Base-by-base conservation (phyloP, 2,888 invertebrate species). In the Eilema griseolum region DNA sequence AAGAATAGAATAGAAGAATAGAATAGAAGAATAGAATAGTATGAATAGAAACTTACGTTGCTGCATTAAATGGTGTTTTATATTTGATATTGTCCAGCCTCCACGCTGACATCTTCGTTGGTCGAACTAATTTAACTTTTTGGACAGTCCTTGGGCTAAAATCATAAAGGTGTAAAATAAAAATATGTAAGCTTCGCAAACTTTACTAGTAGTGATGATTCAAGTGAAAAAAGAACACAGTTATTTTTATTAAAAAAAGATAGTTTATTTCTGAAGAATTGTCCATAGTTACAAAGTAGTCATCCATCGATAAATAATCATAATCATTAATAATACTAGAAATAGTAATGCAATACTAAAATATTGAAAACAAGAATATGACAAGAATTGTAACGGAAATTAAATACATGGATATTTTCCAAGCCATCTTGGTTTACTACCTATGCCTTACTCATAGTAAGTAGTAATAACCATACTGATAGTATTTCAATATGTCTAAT, bases 41-140 rank as follows among this genome's bases (percentile, higher is more conserved):
- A 16, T 16, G 3, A 16, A 41, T 16, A 16, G 41, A 16, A 28
- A 46, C 46, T 41, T 61, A 61, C 63, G 37, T 57, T 57, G 37
- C 41, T 41, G 61, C 46, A 73, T 16, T 33, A 57, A 81, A 83
- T 61, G 83, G 84, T 74, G 74, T 69, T 71, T 72, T 59, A 67
- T 46, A 77, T 24, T 63, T 24, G 59, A 89, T 81, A 67, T 86
- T 86, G 72, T 91, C 89, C 76, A 90, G 71, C 78, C 90, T 85
- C 88, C 88, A 91, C 16, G 90, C 88, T 3, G 89, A 83, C 31
- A 90, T 90, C 75, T 89, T 92, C 75, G 82, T 89, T n/a, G 85
- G 89, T 67, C 89, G 83, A 61, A 90, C 82, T 33, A 91, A 76
- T 81, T 92, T 89, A 7, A 89, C 89, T 75, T 88, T 88, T 33